Conservation (phyloP, 2,888 invertebrate genomes). For the Phaonia tiefii region DNA sequence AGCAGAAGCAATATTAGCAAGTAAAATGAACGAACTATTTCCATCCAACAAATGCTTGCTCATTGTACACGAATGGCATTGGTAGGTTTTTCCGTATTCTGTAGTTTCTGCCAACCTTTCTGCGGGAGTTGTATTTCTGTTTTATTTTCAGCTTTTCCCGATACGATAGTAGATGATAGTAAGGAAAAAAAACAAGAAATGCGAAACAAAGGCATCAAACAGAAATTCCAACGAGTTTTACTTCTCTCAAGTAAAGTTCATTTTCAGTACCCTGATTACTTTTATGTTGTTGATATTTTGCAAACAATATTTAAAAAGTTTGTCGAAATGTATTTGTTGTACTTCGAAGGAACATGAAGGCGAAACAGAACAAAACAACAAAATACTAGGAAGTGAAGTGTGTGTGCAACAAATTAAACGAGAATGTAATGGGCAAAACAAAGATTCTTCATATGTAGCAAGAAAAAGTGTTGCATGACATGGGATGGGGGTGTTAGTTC, state of each 20-base stretch:
- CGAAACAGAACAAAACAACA: slow-evolving; percentile 6
- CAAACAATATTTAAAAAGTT: slow-evolving; percentile 51
- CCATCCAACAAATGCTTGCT: neutral
- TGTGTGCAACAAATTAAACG: slow-evolving; percentile 33
- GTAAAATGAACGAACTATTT: no score
- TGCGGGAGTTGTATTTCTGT: neutral
- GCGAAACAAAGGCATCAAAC: no score
- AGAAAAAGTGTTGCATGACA: no score
- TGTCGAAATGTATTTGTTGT: slow-evolving; percentile 26
- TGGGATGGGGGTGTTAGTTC: no score
- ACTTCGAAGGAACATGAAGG: slow-evolving; percentile 5
- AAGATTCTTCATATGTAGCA: neutral
- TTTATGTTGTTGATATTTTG: slow-evolving; percentile 47
- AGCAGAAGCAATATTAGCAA: neutral
- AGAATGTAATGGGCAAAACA: slow-evolving; percentile 28
- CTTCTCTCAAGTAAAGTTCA: slow-evolving; percentile 8
- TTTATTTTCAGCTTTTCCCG: neutral
- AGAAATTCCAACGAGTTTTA: neutral
- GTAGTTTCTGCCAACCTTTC: no score
- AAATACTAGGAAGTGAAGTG: slow-evolving; percentile 12
- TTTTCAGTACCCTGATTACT: slow-evolving; percentile 50
- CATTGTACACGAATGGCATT: no score
- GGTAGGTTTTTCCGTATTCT: no score
- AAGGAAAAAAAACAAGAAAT: no score
- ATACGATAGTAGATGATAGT: neutral